Evolutionary conservation across 1,140 invertebrate genomes (phyloP).

Genomic region (Manduca sexta): DNA sequence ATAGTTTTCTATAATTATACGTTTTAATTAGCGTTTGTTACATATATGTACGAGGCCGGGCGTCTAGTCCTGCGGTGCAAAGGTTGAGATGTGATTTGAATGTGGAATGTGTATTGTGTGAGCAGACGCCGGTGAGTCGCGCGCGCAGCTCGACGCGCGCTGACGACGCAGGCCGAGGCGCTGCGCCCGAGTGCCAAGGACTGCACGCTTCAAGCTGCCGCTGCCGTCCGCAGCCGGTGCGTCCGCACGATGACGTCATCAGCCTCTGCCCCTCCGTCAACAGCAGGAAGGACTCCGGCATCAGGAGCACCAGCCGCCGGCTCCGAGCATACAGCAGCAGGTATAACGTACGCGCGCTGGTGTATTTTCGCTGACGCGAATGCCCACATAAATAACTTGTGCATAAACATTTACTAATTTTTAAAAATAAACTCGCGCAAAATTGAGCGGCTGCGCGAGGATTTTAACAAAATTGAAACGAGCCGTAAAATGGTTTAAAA

Average conservation of each 20-base stretch:
- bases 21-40: background rate
- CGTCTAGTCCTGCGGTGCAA: background rate
- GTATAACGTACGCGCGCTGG: constrained; percentile 51
- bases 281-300: constrained; percentile 90
- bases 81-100: background rate
- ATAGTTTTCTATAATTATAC: background rate
- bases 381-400: constrained; percentile 6
- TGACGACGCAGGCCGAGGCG: constrained; percentile 57
- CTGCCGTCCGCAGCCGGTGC: constrained; percentile 32
- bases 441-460: constrained; percentile 8
- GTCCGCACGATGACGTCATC: constrained; percentile 76
- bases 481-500: constrained; percentile 20
- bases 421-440: constrained; percentile 14
- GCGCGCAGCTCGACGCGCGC: constrained; percentile 75
- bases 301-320: constrained; percentile 86
- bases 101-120: background rate
- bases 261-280: constrained; percentile 84
- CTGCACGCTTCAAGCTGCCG: constrained; percentile 46
- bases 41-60: background rate
- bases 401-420: constrained; percentile 9
- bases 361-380: constrained; percentile 12
- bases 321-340: constrained; percentile 90
- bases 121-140: constrained; percentile 66
- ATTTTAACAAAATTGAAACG: constrained; percentile 15
- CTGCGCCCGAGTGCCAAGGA: constrained; percentile 46